phyloP scores from a whole-genome alignment of 2,888 invertebrate species.

The Nebria brevicollis region DNA sequence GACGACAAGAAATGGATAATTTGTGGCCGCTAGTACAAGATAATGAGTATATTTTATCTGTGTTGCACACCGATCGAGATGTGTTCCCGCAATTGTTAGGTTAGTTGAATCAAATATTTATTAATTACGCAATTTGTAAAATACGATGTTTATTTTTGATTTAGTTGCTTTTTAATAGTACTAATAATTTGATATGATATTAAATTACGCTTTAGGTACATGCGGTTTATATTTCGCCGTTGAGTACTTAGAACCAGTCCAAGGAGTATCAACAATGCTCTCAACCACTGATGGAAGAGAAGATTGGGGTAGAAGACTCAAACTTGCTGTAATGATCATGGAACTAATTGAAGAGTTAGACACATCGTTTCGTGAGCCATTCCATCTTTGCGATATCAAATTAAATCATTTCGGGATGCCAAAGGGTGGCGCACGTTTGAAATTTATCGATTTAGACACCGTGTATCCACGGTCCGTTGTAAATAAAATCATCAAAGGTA shows the following conservation, averaged over 20 bases:
- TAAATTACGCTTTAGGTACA: slow-evolving; percentile 61
- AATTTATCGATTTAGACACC: slow-evolving; percentile 73
- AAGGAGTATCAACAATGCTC: slow-evolving; percentile 65
- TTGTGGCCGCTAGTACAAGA: slow-evolving; percentile 73
- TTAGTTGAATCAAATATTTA: neutral
- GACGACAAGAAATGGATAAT: slow-evolving; percentile 69
- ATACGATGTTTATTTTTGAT: no score
- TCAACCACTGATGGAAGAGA: slow-evolving; percentile 66
- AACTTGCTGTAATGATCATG: slow-evolving; percentile 69
- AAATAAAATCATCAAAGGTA: slow-evolving; percentile 63
- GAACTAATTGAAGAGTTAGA: slow-evolving; percentile 71
- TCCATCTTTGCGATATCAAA: slow-evolving; percentile 76
- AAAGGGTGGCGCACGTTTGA: slow-evolving; percentile 64
- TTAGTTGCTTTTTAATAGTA: no score
- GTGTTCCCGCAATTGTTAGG: slow-evolving; percentile 71
- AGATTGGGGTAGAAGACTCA: slow-evolving; percentile 69
- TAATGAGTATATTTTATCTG: slow-evolving; percentile 73
- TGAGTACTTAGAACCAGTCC: slow-evolving; percentile 70
- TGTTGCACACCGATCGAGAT: slow-evolving; percentile 69
- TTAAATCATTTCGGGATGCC: slow-evolving; percentile 73
- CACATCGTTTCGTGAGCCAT: slow-evolving; percentile 68
- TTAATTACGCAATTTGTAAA: no score
- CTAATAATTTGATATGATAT: no score
- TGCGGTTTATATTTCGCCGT: slow-evolving; percentile 76
- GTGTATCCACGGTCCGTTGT: slow-evolving; percentile 69